phyloP scores from a whole-genome alignment of 2,797 vertebrate species.

The Neosilurus hyrtlii region DNA sequence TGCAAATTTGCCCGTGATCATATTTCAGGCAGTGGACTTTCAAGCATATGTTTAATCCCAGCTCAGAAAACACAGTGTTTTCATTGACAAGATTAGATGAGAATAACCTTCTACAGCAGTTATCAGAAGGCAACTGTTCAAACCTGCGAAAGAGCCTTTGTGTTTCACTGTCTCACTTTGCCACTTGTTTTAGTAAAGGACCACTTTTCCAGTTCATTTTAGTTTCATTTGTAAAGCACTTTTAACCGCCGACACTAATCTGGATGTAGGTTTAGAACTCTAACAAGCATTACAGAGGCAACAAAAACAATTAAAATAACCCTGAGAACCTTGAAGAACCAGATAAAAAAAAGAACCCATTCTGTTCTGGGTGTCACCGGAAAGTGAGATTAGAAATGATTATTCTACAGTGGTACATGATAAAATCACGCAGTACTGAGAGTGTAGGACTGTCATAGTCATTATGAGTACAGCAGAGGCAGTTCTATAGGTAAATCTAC shows the following conservation, averaged over 20 bases:
- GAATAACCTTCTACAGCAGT: background rate
- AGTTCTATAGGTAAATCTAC: background rate
- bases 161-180: background rate
- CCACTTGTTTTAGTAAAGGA: background rate
- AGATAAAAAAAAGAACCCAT: background rate
- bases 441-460: too few species aligned
- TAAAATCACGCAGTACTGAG: background rate
- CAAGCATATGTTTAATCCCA: background rate
- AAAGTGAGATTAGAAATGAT: background rate
- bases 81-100: slow-evolving; percentile 1
- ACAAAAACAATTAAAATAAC: background rate
- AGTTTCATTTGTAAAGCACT: background rate
- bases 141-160: background rate
- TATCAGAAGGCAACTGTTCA: background rate
- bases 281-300: background rate
- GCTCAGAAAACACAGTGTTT: background rate
- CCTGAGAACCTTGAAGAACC: background rate
- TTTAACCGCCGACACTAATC: background rate
- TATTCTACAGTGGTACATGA: too few species aligned
- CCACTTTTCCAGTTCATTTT: background rate
- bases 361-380: background rate
- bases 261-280: background rate
- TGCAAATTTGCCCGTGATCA: background rate
- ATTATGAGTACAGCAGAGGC: background rate
- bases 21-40: background rate